phyloP scores from a whole-genome alignment of 2,113 vertebrate genomes.

The Martes martes region DNA sequence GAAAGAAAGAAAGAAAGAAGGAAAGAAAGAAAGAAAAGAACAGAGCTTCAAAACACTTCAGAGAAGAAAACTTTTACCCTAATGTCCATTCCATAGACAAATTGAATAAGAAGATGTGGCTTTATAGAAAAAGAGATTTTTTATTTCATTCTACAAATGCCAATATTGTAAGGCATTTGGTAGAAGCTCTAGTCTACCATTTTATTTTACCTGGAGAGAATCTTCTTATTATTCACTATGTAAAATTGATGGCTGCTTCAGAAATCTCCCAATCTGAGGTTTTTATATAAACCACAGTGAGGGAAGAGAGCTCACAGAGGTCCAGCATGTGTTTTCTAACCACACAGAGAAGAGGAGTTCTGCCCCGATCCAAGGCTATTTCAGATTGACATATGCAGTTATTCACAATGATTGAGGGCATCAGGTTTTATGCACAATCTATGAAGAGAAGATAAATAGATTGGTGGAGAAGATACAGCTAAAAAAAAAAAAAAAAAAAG shows the following conservation, averaged over 20 bases:
- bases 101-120: slow-evolving; percentile 36
- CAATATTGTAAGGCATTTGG: slow-evolving; percentile 34
- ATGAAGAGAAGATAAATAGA: slow-evolving; percentile 21
- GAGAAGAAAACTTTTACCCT: slow-evolving; percentile 33
- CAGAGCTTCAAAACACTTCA: slow-evolving; percentile 8
- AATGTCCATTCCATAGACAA: slow-evolving; percentile 40
- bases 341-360: not conserved
- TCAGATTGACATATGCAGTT: not conserved
- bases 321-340: slow-evolving; percentile 10
- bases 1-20: not conserved
- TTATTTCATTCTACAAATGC: slow-evolving; percentile 53
- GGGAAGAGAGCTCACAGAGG: not conserved
- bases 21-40: not conserved
- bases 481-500: not conserved
- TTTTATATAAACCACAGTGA: slow-evolving; percentile 49
- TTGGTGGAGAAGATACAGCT: not conserved
- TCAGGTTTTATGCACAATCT: slow-evolving; percentile 28
- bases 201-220: slow-evolving; percentile 66
- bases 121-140: slow-evolving; percentile 52
- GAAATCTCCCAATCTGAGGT: slow-evolving; percentile 48
- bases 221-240: slow-evolving; percentile 35
- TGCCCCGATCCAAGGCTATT: not conserved
- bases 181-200: slow-evolving; percentile 51
- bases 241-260: slow-evolving; percentile 53
- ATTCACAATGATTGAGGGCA: slow-evolving; percentile 58